Conservation (phyloP, 2,888 invertebrate genomes). For the Drosophila phalerata region DNA sequence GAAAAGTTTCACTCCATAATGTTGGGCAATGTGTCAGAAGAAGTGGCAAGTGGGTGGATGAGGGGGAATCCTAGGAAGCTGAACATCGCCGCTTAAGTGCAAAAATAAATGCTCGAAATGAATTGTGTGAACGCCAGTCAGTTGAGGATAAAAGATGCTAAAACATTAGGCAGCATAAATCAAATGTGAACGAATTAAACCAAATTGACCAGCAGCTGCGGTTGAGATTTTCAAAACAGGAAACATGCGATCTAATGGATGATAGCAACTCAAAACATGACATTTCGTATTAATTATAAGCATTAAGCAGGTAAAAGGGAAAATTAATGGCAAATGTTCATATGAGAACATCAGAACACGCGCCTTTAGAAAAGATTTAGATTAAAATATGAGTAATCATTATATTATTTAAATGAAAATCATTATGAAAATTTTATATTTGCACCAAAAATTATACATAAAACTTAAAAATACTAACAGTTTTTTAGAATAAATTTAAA, state of each 20-base stretch:
- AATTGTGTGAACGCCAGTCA: conserved; percentile 33
- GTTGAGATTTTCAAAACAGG: conserved; percentile 42
- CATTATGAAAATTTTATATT: no score
- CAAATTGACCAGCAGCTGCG: conserved; percentile 71
- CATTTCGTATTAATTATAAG: conserved; percentile 46
- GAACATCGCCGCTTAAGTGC: conserved; percentile 47
- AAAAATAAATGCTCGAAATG: conserved; percentile 44
- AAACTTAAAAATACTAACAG: no score
- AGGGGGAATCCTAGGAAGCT: conserved; percentile 36
- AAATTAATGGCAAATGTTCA: conserved; percentile 20
- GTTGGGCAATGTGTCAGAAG: conserved; percentile 54
- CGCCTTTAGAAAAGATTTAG: background rate
- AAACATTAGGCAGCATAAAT: conserved; percentile 62
- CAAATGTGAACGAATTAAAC: conserved; percentile 36
- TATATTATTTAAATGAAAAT: no score
- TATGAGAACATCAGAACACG: background rate
- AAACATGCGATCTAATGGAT: conserved; percentile 55
- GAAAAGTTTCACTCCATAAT: conserved; percentile 70
- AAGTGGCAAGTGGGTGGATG: no score
- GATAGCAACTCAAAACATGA: conserved; percentile 40
- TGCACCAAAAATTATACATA: no score
- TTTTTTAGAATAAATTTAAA: background rate
- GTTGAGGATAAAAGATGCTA: conserved; percentile 60
- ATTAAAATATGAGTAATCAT: no score
- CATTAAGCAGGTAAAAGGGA: conserved; percentile 24